phyloP scores from a whole-genome alignment of 2,113 vertebrate genomes.

The Catharus minimus region DNA sequence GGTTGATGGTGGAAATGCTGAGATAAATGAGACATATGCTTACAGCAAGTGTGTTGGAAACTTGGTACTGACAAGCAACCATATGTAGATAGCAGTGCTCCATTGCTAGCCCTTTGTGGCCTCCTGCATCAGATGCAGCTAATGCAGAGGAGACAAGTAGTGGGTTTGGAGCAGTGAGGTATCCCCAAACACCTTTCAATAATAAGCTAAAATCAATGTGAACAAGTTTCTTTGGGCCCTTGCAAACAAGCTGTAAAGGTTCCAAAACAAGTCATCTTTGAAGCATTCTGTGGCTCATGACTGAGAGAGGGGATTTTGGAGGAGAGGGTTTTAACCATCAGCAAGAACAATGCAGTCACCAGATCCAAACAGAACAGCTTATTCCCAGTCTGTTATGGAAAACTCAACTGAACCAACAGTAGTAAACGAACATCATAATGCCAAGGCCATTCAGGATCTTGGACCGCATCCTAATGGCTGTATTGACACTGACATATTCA shows the following conservation, averaged over 20 bases:
- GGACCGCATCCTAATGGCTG: not conserved
- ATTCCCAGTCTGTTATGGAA: not conserved
- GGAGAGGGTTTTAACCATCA: not conserved
- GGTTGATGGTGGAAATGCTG: not conserved
- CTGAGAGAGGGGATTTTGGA: not conserved
- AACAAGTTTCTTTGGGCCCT: not conserved
- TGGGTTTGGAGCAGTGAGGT: not conserved
- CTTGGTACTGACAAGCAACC: not conserved
- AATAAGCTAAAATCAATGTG: not conserved
- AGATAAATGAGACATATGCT: not conserved
- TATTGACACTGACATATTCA: not conserved
- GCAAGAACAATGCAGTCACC: not conserved
- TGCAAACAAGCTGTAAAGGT: not conserved
- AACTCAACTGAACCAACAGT: not conserved
- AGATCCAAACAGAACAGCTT: not conserved
- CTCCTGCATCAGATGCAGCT: not conserved
- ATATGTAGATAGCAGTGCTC: constrained; percentile 27
- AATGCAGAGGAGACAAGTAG: not conserved
- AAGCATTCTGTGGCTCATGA: not conserved
- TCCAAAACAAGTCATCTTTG: not conserved
- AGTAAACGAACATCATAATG: not conserved
- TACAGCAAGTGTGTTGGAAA: not conserved
- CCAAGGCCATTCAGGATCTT: not conserved
- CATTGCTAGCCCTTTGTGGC: not conserved
- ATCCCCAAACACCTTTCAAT: not conserved